phyloP scores from a whole-genome alignment of 2,888 invertebrate genomes.

The Flexamia atlantica region DNA sequence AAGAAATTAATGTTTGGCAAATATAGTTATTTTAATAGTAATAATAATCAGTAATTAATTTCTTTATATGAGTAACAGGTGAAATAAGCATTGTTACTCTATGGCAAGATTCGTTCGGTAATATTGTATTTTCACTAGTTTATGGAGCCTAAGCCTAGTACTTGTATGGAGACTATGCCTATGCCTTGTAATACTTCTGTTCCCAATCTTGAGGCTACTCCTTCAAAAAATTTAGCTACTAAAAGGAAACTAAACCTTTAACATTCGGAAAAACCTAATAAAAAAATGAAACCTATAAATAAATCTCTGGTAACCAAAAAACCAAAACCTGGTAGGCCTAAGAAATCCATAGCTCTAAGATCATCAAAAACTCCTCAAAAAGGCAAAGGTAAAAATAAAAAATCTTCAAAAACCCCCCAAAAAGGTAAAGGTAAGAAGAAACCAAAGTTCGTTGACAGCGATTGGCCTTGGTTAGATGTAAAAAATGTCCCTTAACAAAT shows the following conservation, averaged over 20 bases:
- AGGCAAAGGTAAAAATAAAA: conserved; percentile 13
- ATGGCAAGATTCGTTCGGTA: no score
- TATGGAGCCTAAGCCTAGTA: no score
- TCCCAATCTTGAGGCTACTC: background rate
- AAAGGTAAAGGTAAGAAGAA: conserved; percentile 12
- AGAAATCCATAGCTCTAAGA: background rate
- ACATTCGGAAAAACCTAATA: background rate
- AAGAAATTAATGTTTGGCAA: no score
- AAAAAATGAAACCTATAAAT: background rate
- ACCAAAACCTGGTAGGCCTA: conserved; percentile 27
- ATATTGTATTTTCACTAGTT: no score
- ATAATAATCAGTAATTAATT: no score
- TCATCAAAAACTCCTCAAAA: conserved; percentile 12
- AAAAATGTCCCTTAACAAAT: conserved; percentile 43
- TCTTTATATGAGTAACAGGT: no score
- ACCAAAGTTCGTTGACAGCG: conserved; percentile 30
- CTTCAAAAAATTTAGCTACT: background rate
- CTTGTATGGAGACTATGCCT: conserved; percentile 7
- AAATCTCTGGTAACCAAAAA: conserved; percentile 5
- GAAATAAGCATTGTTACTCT: no score
- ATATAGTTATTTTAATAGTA: no score
- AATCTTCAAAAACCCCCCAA: background rate
- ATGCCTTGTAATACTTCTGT: conserved; percentile 12
- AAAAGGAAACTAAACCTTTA: background rate
- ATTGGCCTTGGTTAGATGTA: conserved; percentile 56